Evolutionary conservation across 1,140 invertebrate species (phyloP).

Genomic region (Hypothenemus hampei): DNA sequence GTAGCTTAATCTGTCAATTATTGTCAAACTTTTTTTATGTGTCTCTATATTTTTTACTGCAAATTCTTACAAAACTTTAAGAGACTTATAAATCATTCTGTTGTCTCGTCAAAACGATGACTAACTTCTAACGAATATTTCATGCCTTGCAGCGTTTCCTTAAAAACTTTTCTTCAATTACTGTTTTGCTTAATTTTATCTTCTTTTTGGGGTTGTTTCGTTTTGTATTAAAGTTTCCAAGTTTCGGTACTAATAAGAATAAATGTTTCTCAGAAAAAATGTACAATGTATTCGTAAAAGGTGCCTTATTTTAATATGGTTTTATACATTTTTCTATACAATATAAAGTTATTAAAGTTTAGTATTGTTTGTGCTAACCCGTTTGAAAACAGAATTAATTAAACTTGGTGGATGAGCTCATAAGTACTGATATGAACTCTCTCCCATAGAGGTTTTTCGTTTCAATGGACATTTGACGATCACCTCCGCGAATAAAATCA

Average conservation of each 20-base stretch:
- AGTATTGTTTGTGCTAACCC: too few relatives aligned
- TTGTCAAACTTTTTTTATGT: too few relatives aligned
- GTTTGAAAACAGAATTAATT: constrained; percentile 2
- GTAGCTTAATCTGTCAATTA: too few relatives aligned
- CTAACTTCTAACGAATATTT: constrained; percentile 37
- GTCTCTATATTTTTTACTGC: too few relatives aligned
- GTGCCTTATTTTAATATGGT: too few relatives aligned
- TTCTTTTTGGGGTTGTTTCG: constrained; percentile 16
- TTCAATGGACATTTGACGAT: constrained; percentile 6
- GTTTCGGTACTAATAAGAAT: too few relatives aligned
- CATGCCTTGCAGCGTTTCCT: constrained; percentile 25
- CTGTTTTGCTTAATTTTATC: constrained; percentile 29
- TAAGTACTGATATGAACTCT: not conserved
- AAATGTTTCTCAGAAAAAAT: too few relatives aligned
- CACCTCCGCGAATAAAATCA: constrained; percentile 6
- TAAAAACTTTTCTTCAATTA: constrained; percentile 27
- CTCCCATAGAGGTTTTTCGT: not conserved
- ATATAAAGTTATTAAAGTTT: too few relatives aligned
- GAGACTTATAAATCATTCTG: constrained; percentile 33
- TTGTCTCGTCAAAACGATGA: constrained; percentile 25
- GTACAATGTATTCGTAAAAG: too few relatives aligned
- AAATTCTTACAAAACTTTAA: constrained; percentile 28
- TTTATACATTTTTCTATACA: too few relatives aligned
- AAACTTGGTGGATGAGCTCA: constrained; percentile 1
- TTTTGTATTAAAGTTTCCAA: too few relatives aligned